A percentile compares a stretch with the other conserved stretches of the same genome.
Conservation (phyloP, 2,113 vertebrate genomes). For the Verasper variegatus region DNA sequence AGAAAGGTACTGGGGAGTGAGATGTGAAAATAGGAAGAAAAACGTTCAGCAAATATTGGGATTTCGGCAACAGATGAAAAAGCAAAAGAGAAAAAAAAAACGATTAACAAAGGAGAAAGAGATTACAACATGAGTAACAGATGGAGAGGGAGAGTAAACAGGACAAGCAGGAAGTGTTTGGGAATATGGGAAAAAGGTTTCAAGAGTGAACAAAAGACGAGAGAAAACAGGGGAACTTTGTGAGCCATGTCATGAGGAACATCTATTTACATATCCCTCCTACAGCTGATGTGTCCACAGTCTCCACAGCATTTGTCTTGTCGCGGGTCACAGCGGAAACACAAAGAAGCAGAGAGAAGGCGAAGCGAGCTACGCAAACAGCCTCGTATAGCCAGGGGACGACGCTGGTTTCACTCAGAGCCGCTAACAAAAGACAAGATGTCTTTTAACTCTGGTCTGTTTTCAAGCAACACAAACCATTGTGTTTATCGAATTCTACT, state of each 20-base stretch:
- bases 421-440: constrained; percentile 39
- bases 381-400: constrained; percentile 50
- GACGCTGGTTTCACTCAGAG: constrained; percentile 73
- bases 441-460: constrained; percentile 59
- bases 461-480: constrained; percentile 67
- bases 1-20: neutral
- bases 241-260: constrained; percentile 46
- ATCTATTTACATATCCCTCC: constrained; percentile 43
- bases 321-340: constrained; percentile 62
- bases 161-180: constrained; percentile 17
- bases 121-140: constrained; percentile 41
- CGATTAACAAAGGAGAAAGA: constrained; percentile 22
- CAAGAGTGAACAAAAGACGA: constrained; percentile 42
- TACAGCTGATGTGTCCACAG: constrained; percentile 44
- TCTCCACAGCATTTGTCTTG: constrained; percentile 45
- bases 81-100: neutral
- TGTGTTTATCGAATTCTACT: constrained; percentile 65
- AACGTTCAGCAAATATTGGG: neutral
- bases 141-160: constrained; percentile 41
- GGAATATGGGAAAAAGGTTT: constrained; percentile 49
- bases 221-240: constrained; percentile 50
- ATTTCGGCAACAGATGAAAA: constrained; percentile 10
- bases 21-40: neutral
- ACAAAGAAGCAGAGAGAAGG: constrained; percentile 58
- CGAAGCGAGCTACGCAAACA: constrained; percentile 54